These are phyloP conservation scores for Romanomermis culicivorax DNA, from an alignment of 2,888 invertebrate genomes.

Conservation along the genomic window DNA sequence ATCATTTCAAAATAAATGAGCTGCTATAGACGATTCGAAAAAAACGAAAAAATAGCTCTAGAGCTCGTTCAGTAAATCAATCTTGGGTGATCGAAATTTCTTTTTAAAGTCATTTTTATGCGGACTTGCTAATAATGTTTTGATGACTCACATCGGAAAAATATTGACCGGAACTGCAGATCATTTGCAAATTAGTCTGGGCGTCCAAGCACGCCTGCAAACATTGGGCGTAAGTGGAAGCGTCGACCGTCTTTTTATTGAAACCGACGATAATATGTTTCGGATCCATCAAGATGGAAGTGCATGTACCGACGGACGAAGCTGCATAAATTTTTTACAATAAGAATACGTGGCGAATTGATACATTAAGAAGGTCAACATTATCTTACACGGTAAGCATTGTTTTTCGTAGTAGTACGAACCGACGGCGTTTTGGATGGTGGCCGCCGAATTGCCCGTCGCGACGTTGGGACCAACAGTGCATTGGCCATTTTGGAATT, in stretches of 20 bases:
- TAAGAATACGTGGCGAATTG: too few species aligned
- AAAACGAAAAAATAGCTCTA: too few species aligned
- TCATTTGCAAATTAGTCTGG: background rate
- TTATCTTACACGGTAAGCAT: slow-evolving; percentile 1
- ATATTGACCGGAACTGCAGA: background rate
- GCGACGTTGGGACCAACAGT: background rate
- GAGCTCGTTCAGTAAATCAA: too few species aligned
- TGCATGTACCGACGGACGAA: background rate
- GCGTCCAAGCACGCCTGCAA: background rate
- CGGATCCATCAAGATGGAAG: background rate
- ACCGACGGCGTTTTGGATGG: background rate
- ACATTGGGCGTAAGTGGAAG: background rate
- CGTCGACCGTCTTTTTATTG: background rate
- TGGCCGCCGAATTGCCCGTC: background rate
- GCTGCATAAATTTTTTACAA: too few species aligned
- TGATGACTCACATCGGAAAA: slow-evolving; percentile 1
- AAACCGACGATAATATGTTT: slow-evolving; percentile 1
- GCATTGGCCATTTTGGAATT: background rate
- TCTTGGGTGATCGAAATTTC: too few species aligned
- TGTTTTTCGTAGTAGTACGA: background rate
- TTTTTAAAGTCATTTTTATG: too few species aligned
- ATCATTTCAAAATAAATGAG: too few species aligned
- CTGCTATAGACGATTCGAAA: too few species aligned
- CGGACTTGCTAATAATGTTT: too few species aligned
- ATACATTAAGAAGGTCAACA: too few species aligned